Conservation (phyloP, 1,140 invertebrate species). For the Polypedilum vanderplanki region DNA sequence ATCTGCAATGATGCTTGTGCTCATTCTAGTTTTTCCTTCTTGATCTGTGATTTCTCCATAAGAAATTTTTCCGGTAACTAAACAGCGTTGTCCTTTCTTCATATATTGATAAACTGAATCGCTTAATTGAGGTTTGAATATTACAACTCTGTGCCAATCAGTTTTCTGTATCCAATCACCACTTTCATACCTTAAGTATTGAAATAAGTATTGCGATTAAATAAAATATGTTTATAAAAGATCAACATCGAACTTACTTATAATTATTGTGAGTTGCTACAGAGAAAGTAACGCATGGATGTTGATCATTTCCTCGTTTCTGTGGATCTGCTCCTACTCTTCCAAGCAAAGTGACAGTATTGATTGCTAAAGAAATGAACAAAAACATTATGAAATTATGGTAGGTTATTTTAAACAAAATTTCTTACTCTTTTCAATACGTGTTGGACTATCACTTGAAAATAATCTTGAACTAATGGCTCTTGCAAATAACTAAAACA, state of each 20-base stretch:
- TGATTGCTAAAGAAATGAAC: conserved; percentile 61
- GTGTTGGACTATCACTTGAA: not conserved
- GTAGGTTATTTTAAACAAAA: not conserved
- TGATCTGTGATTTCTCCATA: conserved; percentile 81
- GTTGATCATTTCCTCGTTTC: conserved; percentile 67
- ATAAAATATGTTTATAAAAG: conserved; percentile 5
- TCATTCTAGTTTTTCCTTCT: conserved; percentile 59
- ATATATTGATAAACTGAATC: conserved; percentile 70
- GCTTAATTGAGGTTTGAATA: conserved; percentile 76
- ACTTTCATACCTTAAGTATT: conserved; percentile 49
- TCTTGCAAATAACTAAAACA: not conserved
- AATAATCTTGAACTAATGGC: not conserved
- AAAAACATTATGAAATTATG: not conserved
- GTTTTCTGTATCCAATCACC: conserved; percentile 76
- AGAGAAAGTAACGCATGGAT: conserved; percentile 84
- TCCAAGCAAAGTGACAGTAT: conserved; percentile 78
- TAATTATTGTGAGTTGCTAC: conserved; percentile 84
- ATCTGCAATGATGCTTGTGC: conserved; percentile 77
- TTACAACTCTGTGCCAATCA: conserved; percentile 83
- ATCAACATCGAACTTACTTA: conserved; percentile 41
- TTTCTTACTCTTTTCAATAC: conserved; percentile 15
- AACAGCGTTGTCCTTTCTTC: conserved; percentile 78
- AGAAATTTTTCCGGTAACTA: conserved; percentile 72
- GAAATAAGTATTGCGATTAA: no score
- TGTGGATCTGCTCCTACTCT: conserved; percentile 81